A percentile compares a stretch with the other conserved stretches of the same genome.
These are phyloP conservation scores for Pharmacophagus antenor DNA, from an alignment of 2,888 invertebrate genomes.

Conservation along the genomic window DNA sequence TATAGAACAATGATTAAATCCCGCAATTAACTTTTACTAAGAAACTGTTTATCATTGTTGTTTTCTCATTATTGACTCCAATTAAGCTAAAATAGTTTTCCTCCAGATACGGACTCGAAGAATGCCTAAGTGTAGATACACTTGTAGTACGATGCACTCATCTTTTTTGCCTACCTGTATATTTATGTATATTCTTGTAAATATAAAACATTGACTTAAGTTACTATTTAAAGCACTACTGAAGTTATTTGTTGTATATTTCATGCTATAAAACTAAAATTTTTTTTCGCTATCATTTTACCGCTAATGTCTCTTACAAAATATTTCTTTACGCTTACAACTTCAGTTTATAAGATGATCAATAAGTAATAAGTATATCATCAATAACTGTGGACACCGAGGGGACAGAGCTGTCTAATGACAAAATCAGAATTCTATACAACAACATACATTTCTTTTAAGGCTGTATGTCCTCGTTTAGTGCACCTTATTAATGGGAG, in stretches of 20 bases:
- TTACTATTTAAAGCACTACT: not conserved
- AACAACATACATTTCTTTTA: slow-evolving; percentile 10
- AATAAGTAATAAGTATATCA: not conserved
- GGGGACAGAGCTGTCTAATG: not conserved
- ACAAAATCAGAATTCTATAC: slow-evolving; percentile 16
- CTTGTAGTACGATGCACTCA: not conserved
- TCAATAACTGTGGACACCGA: not conserved
- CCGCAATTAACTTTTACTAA: not conserved
- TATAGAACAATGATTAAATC: not conserved
- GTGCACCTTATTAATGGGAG: slow-evolving; percentile 35
- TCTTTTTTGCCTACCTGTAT: not conserved
- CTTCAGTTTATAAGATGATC: too few species aligned
- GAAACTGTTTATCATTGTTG: not conserved
- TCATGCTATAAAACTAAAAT: too few species aligned
- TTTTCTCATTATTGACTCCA: not conserved
- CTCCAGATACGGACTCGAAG: not conserved
- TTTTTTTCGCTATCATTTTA: too few species aligned
- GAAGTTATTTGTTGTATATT: too few species aligned
- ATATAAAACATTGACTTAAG: not conserved
- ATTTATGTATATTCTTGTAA: not conserved
- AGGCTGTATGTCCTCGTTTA: slow-evolving; percentile 22
- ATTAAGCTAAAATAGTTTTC: slow-evolving; percentile 1
- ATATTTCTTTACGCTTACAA: too few species aligned
- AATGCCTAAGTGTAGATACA: not conserved
- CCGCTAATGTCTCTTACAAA: too few species aligned